phyloP scores from a whole-genome alignment of 2,113 vertebrate genomes.

The Corydoras maculifer region DNA sequence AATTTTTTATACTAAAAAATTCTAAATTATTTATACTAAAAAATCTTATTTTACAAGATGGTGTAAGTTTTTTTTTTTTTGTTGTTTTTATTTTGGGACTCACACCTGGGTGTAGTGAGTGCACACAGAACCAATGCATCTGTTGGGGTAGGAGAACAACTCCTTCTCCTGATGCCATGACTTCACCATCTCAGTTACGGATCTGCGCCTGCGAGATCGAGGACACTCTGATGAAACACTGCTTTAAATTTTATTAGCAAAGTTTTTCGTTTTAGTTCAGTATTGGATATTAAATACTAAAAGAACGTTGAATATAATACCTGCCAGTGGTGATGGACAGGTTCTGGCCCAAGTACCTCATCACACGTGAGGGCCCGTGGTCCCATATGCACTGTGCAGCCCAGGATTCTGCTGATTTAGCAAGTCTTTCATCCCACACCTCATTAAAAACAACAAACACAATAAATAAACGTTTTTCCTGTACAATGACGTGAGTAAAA shows the following conservation, averaged over 20 bases:
- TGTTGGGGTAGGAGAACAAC: constrained; percentile 75
- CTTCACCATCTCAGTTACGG: constrained; percentile 71
- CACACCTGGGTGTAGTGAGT: constrained; percentile 84
- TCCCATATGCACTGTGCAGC: constrained; percentile 78
- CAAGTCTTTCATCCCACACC: constrained; percentile 80
- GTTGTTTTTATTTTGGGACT: background rate
- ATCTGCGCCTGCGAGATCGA: constrained; percentile 63
- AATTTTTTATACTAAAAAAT: background rate
- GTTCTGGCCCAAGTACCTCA: constrained; percentile 81
- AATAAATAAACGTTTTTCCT: constrained; percentile 7
- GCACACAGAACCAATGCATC: constrained; percentile 73
- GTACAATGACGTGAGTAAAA: no score
- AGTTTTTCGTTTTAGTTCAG: background rate
- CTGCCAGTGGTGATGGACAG: constrained; percentile 78
- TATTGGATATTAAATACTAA: background rate
- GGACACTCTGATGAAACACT: background rate
- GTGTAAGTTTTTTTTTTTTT: no score
- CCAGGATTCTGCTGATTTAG: constrained; percentile 77
- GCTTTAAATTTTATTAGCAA: background rate
- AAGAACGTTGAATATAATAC: constrained; percentile 49
- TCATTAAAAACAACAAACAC: constrained; percentile 37
- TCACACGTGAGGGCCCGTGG: constrained; percentile 74
- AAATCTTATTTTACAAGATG: no score
- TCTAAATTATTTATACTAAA: background rate
- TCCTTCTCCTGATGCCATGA: constrained; percentile 78